phyloP scores from a whole-genome alignment of 2,888 invertebrate genomes.

The Luperina testacea region DNA sequence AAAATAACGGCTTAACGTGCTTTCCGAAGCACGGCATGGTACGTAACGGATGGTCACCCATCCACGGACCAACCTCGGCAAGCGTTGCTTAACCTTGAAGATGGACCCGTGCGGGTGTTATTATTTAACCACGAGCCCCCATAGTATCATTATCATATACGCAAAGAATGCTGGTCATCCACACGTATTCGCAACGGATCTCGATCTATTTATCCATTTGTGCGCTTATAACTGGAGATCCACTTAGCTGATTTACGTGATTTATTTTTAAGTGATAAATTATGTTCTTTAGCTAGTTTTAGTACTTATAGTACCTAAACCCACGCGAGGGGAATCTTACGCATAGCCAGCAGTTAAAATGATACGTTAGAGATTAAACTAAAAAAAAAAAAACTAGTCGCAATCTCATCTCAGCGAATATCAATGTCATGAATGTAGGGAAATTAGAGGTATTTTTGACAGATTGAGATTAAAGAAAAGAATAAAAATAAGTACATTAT shows the following conservation, averaged over 20 bases:
- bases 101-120: background rate
- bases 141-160: background rate
- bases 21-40: background rate
- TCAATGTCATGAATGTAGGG: no score
- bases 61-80: background rate
- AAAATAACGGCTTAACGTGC: background rate
- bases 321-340: background rate
- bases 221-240: conserved; percentile 30
- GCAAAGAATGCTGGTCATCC: background rate
- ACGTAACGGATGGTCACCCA: background rate
- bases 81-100: background rate
- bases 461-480: no score
- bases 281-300: conserved; percentile 14
- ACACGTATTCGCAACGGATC: background rate
- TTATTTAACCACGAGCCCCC: background rate
- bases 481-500: no score
- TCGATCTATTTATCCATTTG: conserved; percentile 15
- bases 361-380: background rate
- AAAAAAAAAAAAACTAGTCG: no score
- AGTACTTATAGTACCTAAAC: background rate
- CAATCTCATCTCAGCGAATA: no score
- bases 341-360: background rate
- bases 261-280: conserved; percentile 48
- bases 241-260: conserved; percentile 45
- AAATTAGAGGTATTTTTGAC: no score